These are phyloP conservation scores for Dryococelus australis DNA, from an alignment of 2,888 invertebrate genomes.

Conservation along the genomic window DNA sequence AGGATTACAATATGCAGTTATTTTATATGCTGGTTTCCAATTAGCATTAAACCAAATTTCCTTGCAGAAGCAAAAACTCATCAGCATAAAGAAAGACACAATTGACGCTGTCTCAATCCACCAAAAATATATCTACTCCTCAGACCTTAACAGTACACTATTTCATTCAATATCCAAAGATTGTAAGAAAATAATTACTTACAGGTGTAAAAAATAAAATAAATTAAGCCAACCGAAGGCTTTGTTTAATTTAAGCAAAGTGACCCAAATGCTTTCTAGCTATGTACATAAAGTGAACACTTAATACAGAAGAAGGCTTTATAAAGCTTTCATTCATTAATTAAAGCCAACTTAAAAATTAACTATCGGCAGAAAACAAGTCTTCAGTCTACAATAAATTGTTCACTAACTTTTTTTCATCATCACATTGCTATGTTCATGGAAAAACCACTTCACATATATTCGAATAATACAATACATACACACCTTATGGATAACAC, in stretches of 20 bases:
- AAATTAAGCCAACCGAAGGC: conserved; percentile 25
- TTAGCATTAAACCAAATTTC: conserved; percentile 13
- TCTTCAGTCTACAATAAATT: conserved; percentile 26
- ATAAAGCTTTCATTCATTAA: conserved; percentile 8
- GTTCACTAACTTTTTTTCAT: not conserved
- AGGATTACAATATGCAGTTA: not conserved
- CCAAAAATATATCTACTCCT: conserved; percentile 17
- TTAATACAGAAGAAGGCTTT: conserved; percentile 16
- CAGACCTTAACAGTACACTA: conserved; percentile 26
- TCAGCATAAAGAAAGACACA: conserved; percentile 5
- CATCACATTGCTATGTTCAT: not conserved
- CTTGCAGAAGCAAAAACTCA: not conserved
- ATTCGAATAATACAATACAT: conserved; percentile 29
- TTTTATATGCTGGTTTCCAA: conserved; percentile 11
- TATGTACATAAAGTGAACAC: conserved; percentile 23
- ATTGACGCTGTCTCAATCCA: conserved; percentile 11
- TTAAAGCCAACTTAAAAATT: conserved; percentile 3
- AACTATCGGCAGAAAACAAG: conserved; percentile 16
- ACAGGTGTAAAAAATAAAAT: conserved; percentile 23
- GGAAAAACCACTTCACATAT: conserved; percentile 25
- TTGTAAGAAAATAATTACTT: conserved; percentile 16
- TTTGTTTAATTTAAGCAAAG: conserved; percentile 26
- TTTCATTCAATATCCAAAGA: conserved; percentile 19
- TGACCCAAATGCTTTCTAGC: conserved; percentile 25
- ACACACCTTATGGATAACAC: conserved; percentile 19